These are phyloP conservation scores for Homalodisca vitripennis DNA, from an alignment of 1,140 invertebrate species.

Conservation along the genomic window DNA sequence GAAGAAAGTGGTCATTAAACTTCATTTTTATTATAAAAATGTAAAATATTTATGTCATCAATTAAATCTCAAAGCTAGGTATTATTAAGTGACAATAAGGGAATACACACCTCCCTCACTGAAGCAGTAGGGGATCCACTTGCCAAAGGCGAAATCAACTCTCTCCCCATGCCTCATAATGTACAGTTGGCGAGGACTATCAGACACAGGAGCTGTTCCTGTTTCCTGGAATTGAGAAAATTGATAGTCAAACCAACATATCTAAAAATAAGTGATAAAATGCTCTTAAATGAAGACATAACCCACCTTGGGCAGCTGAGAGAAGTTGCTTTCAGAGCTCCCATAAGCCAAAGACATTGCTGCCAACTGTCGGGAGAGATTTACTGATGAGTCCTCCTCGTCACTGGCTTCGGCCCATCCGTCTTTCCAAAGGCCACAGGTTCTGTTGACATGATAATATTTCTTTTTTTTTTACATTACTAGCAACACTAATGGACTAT, in stretches of 20 bases:
- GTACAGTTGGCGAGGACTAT: constrained; percentile 59
- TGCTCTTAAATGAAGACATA: background rate
- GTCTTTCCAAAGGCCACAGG: constrained; percentile 26
- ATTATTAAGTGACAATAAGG: no score
- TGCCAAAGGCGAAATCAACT: constrained; percentile 88
- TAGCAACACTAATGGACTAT: no score
- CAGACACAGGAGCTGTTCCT: constrained; percentile 44
- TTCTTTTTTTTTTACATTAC: no score
- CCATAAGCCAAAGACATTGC: background rate
- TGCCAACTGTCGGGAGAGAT: background rate
- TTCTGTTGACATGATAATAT: no score
- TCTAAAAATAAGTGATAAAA: no score
- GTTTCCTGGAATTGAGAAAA: constrained; percentile 43
- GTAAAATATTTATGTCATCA: no score
- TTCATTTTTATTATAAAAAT: no score
- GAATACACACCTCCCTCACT: constrained; percentile 63
- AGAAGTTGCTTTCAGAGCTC: constrained; percentile 10
- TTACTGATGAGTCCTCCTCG: constrained; percentile 12
- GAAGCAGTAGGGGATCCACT: constrained; percentile 86
- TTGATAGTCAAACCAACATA: background rate
- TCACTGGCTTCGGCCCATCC: constrained; percentile 18
- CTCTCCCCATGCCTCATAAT: constrained; percentile 86
- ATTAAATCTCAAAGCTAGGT: no score
- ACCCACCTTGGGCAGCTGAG: background rate
- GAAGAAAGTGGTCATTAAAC: no score